These are phyloP conservation scores for Stratiolaelaps scimitus DNA, from an alignment of 1,140 invertebrate species.

Conservation along the genomic window DNA sequence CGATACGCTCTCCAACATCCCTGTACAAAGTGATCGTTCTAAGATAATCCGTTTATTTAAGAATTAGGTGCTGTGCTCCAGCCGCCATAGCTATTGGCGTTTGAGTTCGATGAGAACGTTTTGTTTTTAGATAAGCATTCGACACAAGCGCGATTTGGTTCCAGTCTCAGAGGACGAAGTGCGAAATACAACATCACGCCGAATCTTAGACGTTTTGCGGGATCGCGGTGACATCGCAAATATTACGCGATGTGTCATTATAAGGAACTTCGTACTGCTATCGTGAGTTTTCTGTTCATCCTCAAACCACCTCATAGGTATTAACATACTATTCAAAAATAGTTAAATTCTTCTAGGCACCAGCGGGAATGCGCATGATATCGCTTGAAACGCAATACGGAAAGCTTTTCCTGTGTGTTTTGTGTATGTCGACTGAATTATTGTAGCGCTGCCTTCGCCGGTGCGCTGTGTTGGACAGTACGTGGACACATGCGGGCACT, in stretches of 20 bases:
- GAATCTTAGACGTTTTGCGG: constrained; percentile 2
- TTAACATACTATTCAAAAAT: too few species aligned
- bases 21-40: too few species aligned
- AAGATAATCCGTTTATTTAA: too few species aligned
- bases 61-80: too few species aligned
- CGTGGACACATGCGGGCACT: background rate
- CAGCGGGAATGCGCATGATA: background rate
- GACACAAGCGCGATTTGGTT: background rate
- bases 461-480: background rate
- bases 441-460: background rate
- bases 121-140: background rate
- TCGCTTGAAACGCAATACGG: background rate
- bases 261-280: constrained; percentile 10
- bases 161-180: background rate
- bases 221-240: background rate
- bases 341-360: background rate
- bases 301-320: too few species aligned
- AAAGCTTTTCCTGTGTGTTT: background rate
- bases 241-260: background rate
- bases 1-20: too few species aligned
- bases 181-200: background rate
- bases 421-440: background rate
- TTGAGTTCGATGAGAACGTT: too few species aligned
- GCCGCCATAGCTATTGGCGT: too few species aligned
- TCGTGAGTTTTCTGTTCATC: constrained; percentile 5